These are phyloP conservation scores for Motacilla alba DNA, from an alignment of 2,113 vertebrate species.

Conservation along the genomic window DNA sequence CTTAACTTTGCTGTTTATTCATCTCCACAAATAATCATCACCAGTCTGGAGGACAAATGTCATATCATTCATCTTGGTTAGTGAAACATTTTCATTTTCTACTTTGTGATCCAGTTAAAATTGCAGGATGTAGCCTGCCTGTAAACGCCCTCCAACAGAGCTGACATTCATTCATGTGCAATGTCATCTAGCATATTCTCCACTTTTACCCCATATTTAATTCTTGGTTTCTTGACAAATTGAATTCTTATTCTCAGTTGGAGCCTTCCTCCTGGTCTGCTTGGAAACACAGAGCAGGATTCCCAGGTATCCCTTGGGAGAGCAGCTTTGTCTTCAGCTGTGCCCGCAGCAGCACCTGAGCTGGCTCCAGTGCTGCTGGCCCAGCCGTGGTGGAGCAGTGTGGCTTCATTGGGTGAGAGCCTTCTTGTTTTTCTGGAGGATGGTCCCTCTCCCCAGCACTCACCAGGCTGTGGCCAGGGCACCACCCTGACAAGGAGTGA, in stretches of 20 bases:
- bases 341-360: neutral
- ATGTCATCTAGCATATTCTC: neutral
- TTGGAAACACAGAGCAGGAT: neutral
- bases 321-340: neutral
- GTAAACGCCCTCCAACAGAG: neutral
- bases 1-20: constrained; percentile 21
- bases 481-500: neutral
- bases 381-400: neutral
- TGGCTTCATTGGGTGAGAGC: neutral
- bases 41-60: neutral
- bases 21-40: neutral
- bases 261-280: neutral
- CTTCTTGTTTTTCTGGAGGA: neutral
- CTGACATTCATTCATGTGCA: neutral
- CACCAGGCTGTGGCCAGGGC: neutral
- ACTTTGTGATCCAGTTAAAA: neutral
- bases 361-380: neutral
- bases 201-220: neutral
- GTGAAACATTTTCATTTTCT: constrained; percentile 3
- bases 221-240: neutral
- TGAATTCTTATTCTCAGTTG: neutral
- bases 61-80: neutral
- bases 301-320: neutral
- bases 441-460: neutral
- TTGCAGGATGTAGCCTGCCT: neutral